Evolutionary conservation across 2,113 vertebrate genomes (phyloP).

Genomic region (Daboia siamensis): DNA sequence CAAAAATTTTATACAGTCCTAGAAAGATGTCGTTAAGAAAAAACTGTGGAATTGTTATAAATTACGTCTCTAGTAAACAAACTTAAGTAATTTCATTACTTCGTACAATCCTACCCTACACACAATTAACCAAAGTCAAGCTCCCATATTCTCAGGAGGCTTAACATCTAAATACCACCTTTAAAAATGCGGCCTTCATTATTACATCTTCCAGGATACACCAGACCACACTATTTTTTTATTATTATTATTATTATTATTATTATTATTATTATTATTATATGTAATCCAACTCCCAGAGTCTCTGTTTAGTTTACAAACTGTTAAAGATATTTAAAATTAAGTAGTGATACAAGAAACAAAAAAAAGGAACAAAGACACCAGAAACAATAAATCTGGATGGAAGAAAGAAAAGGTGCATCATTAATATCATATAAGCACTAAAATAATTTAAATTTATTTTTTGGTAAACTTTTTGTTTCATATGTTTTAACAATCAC

Average conservation of each 20-base stretch:
- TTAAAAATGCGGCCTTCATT: not conserved
- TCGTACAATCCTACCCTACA: not conserved
- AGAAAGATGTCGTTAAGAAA: not conserved
- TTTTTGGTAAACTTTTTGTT: not conserved
- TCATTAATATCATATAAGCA: not conserved
- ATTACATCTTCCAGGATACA: not conserved
- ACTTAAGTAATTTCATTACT: not conserved
- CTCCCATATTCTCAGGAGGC: not conserved
- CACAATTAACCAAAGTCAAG: not conserved
- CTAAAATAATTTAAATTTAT: not conserved
- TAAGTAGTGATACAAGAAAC: not conserved
- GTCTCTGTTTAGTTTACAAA: not conserved
- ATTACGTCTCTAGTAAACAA: not conserved
- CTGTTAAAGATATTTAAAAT: not conserved
- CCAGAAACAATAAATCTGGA: not conserved
- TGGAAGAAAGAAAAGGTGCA: not conserved
- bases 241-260: not conserved
- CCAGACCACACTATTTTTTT: not conserved
- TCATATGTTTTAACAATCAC: not conserved
- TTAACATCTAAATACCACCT: not conserved
- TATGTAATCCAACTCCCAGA: not conserved
- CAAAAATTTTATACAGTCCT: not conserved
- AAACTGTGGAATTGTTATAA: not conserved
- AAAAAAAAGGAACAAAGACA: not conserved
- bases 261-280: not conserved